phyloP scores from a whole-genome alignment of 2,797 vertebrate species.

The Trachops cirrhosus region DNA sequence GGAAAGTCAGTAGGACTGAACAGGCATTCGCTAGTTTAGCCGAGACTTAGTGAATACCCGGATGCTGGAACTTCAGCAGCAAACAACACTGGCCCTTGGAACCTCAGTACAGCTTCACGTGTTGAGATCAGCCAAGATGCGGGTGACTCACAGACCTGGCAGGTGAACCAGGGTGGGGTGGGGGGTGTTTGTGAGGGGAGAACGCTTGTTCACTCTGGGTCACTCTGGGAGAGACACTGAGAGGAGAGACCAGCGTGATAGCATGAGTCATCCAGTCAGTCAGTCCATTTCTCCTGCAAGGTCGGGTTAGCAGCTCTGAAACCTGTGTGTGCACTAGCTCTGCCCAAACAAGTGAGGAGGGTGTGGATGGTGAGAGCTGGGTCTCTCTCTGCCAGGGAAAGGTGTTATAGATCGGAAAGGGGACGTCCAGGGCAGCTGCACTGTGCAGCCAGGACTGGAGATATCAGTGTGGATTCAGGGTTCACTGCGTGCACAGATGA shows the following conservation, averaged over 20 bases:
- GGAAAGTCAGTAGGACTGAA: not conserved
- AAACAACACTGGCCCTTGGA: not conserved
- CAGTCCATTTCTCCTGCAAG: accelerated
- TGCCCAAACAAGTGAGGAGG: not conserved
- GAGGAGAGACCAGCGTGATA: not conserved
- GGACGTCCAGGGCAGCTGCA: not conserved
- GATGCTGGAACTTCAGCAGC: accelerated
- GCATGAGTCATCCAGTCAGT: accelerated
- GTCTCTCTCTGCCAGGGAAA: not conserved
- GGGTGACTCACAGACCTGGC: not conserved
- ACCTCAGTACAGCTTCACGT: not conserved
- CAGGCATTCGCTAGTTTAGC: not conserved
- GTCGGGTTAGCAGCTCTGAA: not conserved
- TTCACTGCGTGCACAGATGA: not conserved
- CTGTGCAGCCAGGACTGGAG: accelerated
- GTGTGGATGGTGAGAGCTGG: not conserved
- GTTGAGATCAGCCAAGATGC: not conserved
- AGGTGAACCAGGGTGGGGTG: not conserved
- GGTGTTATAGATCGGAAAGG: not conserved
- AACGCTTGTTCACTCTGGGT: not conserved
- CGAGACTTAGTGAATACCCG: too few species aligned
- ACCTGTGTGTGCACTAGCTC: accelerated
- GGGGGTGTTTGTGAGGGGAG: not conserved
- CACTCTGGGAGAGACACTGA: not conserved
- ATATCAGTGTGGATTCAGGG: not conserved